Base-by-base conservation (phyloP, 1,140 invertebrate species). In the Leguminivora glycinivorella region DNA sequence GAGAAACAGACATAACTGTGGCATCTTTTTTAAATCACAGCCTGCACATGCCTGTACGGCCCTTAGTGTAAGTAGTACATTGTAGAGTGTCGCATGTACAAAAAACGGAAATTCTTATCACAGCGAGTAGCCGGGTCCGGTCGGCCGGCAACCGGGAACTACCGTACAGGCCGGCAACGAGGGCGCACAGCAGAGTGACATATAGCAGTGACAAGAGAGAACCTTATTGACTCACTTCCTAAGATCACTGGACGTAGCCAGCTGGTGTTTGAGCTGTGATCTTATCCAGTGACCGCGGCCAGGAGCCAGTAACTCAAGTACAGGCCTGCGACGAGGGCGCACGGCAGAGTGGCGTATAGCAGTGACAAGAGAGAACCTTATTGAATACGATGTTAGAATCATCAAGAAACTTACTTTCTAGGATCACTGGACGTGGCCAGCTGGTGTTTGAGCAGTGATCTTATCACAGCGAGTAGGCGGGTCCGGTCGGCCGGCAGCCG, bases 151-250 rank as follows among this genome's bases (percentile, higher is more conserved):
- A 74, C 96, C 93, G 80, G 95, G 96, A 88, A 95, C 96, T 56
- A 94, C 86, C 96, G 88, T 97, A 99, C 0, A 99, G 85, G 0
- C 98, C 96, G 19, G 96, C 94, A 12, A 97, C 94, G 4, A 98
- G 89, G 0, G 95, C 95, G 26, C 92, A 93, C 3, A 95, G 94
- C 83, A 96, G 93, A 14, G 92, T 92, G 19, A 6, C 31, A 9
- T 9, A 9, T 34, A 9, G 31, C 31, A 34, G 6, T 34, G 6
- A 34, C 31, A 34, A 34, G 4, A 34, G 31, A 10, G 31, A 10
- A 34, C 9, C 9, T 34, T 34, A 34, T 43, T 43, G 0, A 1
- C 83, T 88, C 83, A 94, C 93, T 95, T 94, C 74, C 97, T 92
- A 0, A 98, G 98, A 92, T 98, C 96, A 71, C 96, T 95, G 69